Evolutionary conservation across 1,140 invertebrate genomes (phyloP).

Genomic region (Heliconius congener): DNA sequence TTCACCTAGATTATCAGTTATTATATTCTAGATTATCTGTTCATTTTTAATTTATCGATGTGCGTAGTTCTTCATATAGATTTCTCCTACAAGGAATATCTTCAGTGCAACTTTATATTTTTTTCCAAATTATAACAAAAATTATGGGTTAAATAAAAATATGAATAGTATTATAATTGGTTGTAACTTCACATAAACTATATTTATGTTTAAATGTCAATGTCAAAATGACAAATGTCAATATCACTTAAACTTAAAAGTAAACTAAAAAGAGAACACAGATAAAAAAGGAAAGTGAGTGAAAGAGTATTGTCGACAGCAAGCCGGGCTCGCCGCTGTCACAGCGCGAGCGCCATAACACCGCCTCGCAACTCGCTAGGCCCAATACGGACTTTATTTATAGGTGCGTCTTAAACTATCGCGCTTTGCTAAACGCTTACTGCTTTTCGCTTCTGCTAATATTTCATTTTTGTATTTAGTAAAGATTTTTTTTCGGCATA

Average conservation of each 20-base stretch:
- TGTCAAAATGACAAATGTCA: not conserved
- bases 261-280: not conserved
- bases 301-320: conserved; percentile 54
- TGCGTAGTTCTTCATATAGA: not conserved
- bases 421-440: conserved; percentile 23
- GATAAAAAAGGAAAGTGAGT: conserved; percentile 9
- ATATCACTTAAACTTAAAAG: not conserved
- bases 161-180: not conserved
- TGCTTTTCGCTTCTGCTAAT: conserved; percentile 7
- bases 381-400: conserved; percentile 53
- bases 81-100: not conserved
- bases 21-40: not conserved
- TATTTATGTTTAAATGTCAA: not conserved
- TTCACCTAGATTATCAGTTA: not conserved
- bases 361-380: conserved; percentile 50
- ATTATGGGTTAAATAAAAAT: not conserved
- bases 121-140: not conserved
- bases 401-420: conserved; percentile 61
- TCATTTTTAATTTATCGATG: not conserved
- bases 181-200: not conserved
- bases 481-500: no score
- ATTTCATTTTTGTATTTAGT: conserved; percentile 13
- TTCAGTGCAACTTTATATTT: not conserved
- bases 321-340: conserved; percentile 67
- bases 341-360: conserved; percentile 54